Base-by-base conservation (phyloP, 1,140 invertebrate species). In the Trichonephila inaurata region DNA sequence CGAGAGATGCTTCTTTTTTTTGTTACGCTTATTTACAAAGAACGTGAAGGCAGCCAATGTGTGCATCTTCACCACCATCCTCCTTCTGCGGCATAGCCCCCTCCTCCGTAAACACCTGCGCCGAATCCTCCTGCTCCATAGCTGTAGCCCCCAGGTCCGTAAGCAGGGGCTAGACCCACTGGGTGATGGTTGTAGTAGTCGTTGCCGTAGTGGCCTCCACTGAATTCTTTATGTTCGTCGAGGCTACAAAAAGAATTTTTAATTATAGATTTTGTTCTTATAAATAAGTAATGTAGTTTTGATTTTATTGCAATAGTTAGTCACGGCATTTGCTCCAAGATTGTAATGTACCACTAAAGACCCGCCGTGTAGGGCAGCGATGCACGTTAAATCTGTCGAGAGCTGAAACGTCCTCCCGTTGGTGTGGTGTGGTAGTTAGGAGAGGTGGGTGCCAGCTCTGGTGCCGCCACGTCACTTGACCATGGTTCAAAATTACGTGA, bases 171-270 rank as follows among this genome's bases (percentile, higher is more conserved):
- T n/a, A 86, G 82, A 16, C 51, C 62, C 2, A 62, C 64, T 3
- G 82, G 82, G 5, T 92, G 91, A 12, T 24, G 64, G 14, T 60
- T 69, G 40, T 92, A 93, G 92, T 93, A 93, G 6, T 93, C 92
- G 64, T 93, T 88, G 21, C 92, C 92, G 51, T 88, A 93, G 51
- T 93, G 92, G 8, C 92, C 92, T 21, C 92, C 92, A 4, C 66
- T 28, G 66, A 93, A 93, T 88, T 93, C 85, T 19, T 93, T 64
- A 10, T 87, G 64, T 1, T 40, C 40, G 16, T 88, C 33, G 7
- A 93, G 40, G 7, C 92, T 93, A 24, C 16, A 83, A 24, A 51
- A 51, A 51, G 51, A 51, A 10, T 40, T 40, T 40, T 40, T 40
- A 40, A 40, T 40, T 40, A 40, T 40, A 40, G 33, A 40, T 40